Evolutionary conservation across 2,888 invertebrate genomes (phyloP).

Genomic region (Dolichomitus sp.): DNA sequence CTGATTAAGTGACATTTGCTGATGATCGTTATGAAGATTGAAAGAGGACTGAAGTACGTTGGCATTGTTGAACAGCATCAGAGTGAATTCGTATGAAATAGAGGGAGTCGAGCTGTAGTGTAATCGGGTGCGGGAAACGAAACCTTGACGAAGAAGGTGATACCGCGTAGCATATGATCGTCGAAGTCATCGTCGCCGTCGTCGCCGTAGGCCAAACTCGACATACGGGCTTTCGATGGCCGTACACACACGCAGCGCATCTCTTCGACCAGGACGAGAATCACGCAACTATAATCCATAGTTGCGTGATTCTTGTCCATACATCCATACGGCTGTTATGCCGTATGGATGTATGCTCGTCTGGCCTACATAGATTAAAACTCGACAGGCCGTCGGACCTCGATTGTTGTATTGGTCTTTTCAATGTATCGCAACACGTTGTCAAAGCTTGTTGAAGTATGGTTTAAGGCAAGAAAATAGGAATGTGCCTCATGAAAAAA

Average conservation of each 20-base stretch:
- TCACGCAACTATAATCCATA: conserved; percentile 46
- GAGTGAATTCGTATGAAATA: conserved; percentile 37
- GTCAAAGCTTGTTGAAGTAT: not conserved
- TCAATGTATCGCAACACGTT: conserved; percentile 36
- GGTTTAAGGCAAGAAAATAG: not conserved
- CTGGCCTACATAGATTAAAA: conserved; percentile 81
- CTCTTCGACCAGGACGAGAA: conserved; percentile 26
- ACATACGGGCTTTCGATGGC: conserved; percentile 83
- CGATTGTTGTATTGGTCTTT: conserved; percentile 28
- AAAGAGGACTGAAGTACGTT: conserved; percentile 49
- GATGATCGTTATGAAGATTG: conserved; percentile 44
- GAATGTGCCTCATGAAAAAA: not conserved
- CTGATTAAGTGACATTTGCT: not conserved
- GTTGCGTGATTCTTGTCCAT: too few species aligned
- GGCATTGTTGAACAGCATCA: conserved; percentile 22
- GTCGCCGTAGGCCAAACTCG: conserved; percentile 67
- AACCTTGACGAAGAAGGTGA: conserved; percentile 83
- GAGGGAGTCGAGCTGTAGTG: conserved; percentile 8
- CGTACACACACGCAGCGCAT: conserved; percentile 61
- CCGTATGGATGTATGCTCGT: conserved; percentile 41
- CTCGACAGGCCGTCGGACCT: conserved; percentile 67
- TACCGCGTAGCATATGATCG: conserved; percentile 65
- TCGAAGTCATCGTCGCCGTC: conserved; percentile 49
- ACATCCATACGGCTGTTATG: conserved; percentile 12
- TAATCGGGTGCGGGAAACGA: conserved; percentile 72